Evolutionary conservation across 2,888 invertebrate genomes (phyloP), one percentile per base, ranked within the genome.

Genomic region (Hypsopygia costalis): DNA sequence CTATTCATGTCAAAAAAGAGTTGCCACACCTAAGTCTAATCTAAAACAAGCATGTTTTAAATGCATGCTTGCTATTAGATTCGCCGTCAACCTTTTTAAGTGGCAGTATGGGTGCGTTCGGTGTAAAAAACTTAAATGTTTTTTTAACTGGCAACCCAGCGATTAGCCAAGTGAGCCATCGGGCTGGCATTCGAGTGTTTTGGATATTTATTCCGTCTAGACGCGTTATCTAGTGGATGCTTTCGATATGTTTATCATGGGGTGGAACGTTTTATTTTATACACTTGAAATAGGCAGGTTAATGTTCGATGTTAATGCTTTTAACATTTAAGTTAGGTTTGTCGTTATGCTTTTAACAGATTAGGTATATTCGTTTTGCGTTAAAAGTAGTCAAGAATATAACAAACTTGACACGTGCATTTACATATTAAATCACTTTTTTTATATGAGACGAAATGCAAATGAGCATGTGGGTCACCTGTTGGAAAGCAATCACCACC

Each of bases 141-240:
- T 66, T 70, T 38, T 69, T 64, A 63, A 70, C 69, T 64, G 62
- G 66, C 63, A 67, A 62, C 71, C 63, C 64, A 60, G 59, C 81
- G 81, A 86, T 87, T 86, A 83, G 81, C 86, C 83, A 85, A 86
- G 83, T 87, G 85, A 86, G 81, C 82, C 85, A 87, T 83, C 73
- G 77, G 63, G 61, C 65, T 71, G 81, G 86, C 50, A 87, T 85
- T 85, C 81, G 82, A 86, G 83, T 83, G 83, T 70, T 77, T 71
- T 49, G 67, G 64, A 81, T 81, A 82, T 83, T 81, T 83, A 82
- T 80, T 73, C 58, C 78, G 87, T 87, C 87, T 87, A 87, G 86
- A 87, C 87, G 56, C 43, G 61, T 86, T 85, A 87, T 87, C 87
- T 66, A 44, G 59, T 65, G 65, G 67, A 66, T 68, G 67, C 61